These are phyloP conservation scores for Plebejus anna DNA, from an alignment of 2,888 invertebrate genomes.

Conservation along the genomic window DNA sequence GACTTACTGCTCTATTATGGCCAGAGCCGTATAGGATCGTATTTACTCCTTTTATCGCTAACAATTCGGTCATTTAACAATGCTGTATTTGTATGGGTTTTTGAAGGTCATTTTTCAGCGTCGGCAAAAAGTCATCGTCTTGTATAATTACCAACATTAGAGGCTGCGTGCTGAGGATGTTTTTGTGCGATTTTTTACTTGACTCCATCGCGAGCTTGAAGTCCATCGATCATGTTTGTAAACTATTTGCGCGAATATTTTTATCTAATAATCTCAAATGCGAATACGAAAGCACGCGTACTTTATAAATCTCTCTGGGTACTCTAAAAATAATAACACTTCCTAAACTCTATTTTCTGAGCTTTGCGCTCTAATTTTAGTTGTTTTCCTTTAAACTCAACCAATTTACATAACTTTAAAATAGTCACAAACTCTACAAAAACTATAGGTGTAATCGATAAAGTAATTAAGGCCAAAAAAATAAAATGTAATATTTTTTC, in stretches of 20 bases:
- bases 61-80: constrained; percentile 8
- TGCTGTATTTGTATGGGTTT: neutral
- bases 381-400: too few species aligned
- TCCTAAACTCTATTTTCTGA: neutral
- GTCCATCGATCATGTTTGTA: neutral
- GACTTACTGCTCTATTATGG: constrained; percentile 8
- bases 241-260: neutral
- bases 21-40: constrained; percentile 7
- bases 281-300: too few species aligned
- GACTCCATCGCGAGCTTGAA: neutral
- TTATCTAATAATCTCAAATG: neutral
- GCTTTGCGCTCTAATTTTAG: too few species aligned
- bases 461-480: too few species aligned
- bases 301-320: neutral
- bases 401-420: too few species aligned
- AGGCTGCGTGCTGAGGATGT: neutral
- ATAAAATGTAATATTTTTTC: too few species aligned
- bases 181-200: constrained; percentile 15
- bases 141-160: constrained; percentile 22
- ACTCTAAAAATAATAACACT: neutral
- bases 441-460: too few species aligned
- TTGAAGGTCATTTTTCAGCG: constrained; percentile 17
- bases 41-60: constrained; percentile 22
- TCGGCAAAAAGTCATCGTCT: constrained; percentile 18
- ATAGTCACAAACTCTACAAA: too few species aligned